These are phyloP conservation scores for Galeopsomyia nigrocyanea DNA, from an alignment of 2,888 invertebrate genomes.

Conservation along the genomic window DNA sequence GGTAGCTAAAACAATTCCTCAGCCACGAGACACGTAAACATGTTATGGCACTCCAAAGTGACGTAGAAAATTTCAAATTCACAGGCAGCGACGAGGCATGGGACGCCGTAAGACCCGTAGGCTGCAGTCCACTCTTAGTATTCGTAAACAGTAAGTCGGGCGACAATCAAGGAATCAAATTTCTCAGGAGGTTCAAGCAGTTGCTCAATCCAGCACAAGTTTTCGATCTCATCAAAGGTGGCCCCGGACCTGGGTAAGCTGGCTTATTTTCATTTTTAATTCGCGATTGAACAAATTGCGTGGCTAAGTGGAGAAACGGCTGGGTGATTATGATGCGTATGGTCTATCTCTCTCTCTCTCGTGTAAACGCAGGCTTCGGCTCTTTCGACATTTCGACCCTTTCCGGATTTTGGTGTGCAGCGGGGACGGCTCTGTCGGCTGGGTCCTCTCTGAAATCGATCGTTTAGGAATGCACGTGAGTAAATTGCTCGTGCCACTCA, in stretches of 20 bases:
- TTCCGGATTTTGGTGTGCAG: slow-evolving; percentile 97
- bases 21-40: background rate
- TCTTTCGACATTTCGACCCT: slow-evolving; percentile 96
- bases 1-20: slow-evolving; percentile 62
- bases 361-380: slow-evolving; percentile 75
- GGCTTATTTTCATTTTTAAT: slow-evolving; percentile 1
- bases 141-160: slow-evolving; percentile 98
- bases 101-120: slow-evolving; percentile 80
- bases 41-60: slow-evolving; percentile 19
- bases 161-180: slow-evolving; percentile 97
- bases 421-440: slow-evolving; percentile 97
- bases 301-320: no score
- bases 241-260: slow-evolving; percentile 84
- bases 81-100: slow-evolving; percentile 87
- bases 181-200: slow-evolving; percentile 94
- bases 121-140: slow-evolving; percentile 87
- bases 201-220: slow-evolving; percentile 97
- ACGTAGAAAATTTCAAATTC: slow-evolving; percentile 24
- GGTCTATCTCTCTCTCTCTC: slow-evolving; percentile 24
- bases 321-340: no score
- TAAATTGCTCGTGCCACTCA: slow-evolving; percentile 53
- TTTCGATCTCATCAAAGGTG: slow-evolving; percentile 92
- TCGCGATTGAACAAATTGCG: no score
- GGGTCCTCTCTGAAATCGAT: slow-evolving; percentile 97
- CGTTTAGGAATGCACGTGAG: slow-evolving; percentile 94